A percentile compares a stretch with the other conserved stretches of the same genome.
Evolutionary conservation across 2,888 invertebrate species (phyloP).

Genomic region (Latrodectus elegans): DNA sequence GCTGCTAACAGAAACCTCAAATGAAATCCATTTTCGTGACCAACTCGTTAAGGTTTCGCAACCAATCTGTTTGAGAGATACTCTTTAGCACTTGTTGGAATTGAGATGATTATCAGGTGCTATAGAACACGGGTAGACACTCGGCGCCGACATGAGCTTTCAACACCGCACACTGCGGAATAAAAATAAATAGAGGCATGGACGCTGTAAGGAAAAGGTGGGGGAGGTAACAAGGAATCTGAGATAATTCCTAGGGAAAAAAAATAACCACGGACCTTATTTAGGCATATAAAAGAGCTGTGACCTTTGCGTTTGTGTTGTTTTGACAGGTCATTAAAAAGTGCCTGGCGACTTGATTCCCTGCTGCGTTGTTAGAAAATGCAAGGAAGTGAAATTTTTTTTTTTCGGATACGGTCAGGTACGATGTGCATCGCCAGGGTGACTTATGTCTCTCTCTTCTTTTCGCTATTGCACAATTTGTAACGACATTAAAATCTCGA

Average conservation of each 20-base stretch:
- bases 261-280: slow-evolving; percentile 28
- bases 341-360: slow-evolving; percentile 26
- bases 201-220: not conserved
- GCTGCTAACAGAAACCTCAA: too few relatives aligned
- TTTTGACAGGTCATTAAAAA: slow-evolving; percentile 39
- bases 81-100: slow-evolving; percentile 9
- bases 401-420: not conserved
- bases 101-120: slow-evolving; percentile 32
- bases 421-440: not conserved
- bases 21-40: too few relatives aligned
- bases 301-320: slow-evolving; percentile 30
- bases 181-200: slow-evolving; percentile 3
- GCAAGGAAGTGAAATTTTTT: not conserved
- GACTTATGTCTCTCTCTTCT: not conserved
- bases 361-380: slow-evolving; percentile 10
- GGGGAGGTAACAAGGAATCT: slow-evolving; percentile 19
- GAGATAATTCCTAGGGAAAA: not conserved
- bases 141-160: slow-evolving; percentile 29
- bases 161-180: not conserved
- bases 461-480: slow-evolving; percentile 18
- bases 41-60: slow-evolving; percentile 1
- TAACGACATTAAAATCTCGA: slow-evolving; percentile 9
- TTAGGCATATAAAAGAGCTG: slow-evolving; percentile 54
- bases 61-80: slow-evolving; percentile 9
- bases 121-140: slow-evolving; percentile 29